These are phyloP conservation scores for Hippasteria phrygiana DNA, from an alignment of 53 echinoderm and acorn worm genomes.

Conservation along the genomic window DNA sequence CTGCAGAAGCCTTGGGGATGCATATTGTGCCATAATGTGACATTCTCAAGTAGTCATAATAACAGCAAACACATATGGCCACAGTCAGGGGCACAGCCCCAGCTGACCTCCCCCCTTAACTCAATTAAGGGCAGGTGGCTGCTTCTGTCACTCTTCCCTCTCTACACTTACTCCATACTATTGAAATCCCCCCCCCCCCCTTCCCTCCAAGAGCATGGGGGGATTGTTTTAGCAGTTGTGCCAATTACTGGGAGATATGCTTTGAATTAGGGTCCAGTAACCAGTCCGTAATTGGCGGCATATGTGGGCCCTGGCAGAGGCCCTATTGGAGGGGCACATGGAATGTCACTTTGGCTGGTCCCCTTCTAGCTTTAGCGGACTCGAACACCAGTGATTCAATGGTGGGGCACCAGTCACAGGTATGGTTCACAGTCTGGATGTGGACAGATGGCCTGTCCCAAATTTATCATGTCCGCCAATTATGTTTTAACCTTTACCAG, in stretches of 20 bases:
- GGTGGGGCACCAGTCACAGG: background rate
- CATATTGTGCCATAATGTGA: conserved; percentile 31
- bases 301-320: conserved; percentile 27
- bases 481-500: conserved; percentile 25
- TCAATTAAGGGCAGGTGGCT: conserved; percentile 17
- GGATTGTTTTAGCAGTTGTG: conserved; percentile 79
- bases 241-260: conserved; percentile 68
- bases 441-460: conserved; percentile 18
- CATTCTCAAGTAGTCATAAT: conserved; percentile 18
- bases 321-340: background rate
- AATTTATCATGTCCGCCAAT: conserved; percentile 55
- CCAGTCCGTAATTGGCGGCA: conserved; percentile 61
- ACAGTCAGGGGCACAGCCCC: background rate
- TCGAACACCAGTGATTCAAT: background rate
- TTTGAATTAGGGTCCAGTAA: conserved; percentile 69
- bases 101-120: conserved; percentile 18
- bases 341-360: conserved; percentile 21
- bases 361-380: background rate
- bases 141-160: conserved; percentile 18
- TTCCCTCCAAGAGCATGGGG: conserved; percentile 45
- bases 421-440: background rate
- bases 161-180: background rate
- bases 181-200: background rate
- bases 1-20: background rate
- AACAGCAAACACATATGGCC: conserved; percentile 36